A percentile compares a stretch with the other conserved stretches of the same genome.
Evolutionary conservation across 2,797 vertebrate genomes (phyloP).

Genomic region (Epinephelus awoara): DNA sequence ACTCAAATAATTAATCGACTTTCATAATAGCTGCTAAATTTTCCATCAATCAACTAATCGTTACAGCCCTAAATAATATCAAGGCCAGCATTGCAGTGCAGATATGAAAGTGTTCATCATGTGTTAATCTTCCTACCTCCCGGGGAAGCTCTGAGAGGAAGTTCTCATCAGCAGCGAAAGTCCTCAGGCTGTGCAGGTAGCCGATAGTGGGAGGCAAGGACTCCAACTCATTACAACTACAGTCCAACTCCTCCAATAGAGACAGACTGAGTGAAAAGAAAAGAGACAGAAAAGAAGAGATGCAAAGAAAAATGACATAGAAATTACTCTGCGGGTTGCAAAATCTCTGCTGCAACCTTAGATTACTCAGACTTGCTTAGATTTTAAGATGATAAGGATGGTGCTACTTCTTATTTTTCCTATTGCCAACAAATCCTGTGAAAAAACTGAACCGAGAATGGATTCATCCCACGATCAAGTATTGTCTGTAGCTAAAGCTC

Average conservation of each 20-base stretch:
- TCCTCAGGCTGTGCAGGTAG: constrained; percentile 95
- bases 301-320: constrained; percentile 40
- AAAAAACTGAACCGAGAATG: constrained; percentile 40
- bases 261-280: constrained; percentile 89
- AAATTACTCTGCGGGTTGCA: constrained; percentile 39
- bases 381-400: constrained; percentile 34
- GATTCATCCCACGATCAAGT: constrained; percentile 17
- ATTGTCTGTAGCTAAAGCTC: background rate
- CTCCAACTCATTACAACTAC: constrained; percentile 99
- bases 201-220: constrained; percentile 94
- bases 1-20: background rate
- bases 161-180: constrained; percentile 97
- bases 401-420: constrained; percentile 11
- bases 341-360: constrained; percentile 16
- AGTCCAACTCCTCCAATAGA: constrained; percentile 98
- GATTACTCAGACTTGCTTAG: background rate
- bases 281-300: constrained; percentile 43
- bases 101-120: background rate
- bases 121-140: constrained; percentile 84
- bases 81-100: background rate
- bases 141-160: constrained; percentile 96
- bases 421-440: constrained; percentile 41
- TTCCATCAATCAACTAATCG: background rate
- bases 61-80: background rate
- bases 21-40: background rate